Conservation (phyloP, 2,888 invertebrate genomes). For the Hemaris fuciformis region DNA sequence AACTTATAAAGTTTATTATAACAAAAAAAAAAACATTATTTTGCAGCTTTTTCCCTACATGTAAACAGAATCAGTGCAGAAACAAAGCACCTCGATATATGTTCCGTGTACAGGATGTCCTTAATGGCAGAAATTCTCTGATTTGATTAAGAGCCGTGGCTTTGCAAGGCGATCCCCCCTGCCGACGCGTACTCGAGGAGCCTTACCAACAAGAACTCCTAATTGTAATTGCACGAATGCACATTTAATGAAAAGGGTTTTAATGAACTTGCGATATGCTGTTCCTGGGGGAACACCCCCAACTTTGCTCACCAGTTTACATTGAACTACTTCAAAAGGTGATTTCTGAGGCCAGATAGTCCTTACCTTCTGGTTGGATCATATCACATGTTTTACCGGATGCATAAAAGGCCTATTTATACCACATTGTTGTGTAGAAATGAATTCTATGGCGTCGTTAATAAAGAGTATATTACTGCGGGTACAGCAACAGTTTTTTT, state of each 20-base stretch:
- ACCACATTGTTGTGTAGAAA: not conserved
- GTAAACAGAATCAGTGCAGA: too few relatives aligned
- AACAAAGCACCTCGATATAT: not conserved
- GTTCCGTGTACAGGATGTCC: not conserved
- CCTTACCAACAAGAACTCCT: constrained; percentile 39
- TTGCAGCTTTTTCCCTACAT: too few relatives aligned
- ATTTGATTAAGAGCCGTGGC: constrained; percentile 1
- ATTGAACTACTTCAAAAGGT: constrained; percentile 24
- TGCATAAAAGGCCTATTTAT: constrained; percentile 8
- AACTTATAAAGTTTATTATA: too few relatives aligned
- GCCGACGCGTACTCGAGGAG: constrained; percentile 17
- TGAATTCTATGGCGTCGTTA: constrained; percentile 16
- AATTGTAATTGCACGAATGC: constrained; percentile 61
- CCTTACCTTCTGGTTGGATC: constrained; percentile 28
- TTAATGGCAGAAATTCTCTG: not conserved
- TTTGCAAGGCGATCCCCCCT: constrained; percentile 1
- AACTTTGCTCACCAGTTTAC: constrained; percentile 26
- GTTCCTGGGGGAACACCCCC: constrained; percentile 37
- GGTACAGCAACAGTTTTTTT: not conserved
- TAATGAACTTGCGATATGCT: constrained; percentile 59
- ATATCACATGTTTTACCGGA: constrained; percentile 23
- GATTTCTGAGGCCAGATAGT: constrained; percentile 20
- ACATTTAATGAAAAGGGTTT: constrained; percentile 60
- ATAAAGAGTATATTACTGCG: not conserved
- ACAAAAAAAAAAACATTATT: too few relatives aligned